Evolutionary conservation across 2,797 vertebrate genomes (phyloP).

Genomic region (Pantherophis vulpinus): DNA sequence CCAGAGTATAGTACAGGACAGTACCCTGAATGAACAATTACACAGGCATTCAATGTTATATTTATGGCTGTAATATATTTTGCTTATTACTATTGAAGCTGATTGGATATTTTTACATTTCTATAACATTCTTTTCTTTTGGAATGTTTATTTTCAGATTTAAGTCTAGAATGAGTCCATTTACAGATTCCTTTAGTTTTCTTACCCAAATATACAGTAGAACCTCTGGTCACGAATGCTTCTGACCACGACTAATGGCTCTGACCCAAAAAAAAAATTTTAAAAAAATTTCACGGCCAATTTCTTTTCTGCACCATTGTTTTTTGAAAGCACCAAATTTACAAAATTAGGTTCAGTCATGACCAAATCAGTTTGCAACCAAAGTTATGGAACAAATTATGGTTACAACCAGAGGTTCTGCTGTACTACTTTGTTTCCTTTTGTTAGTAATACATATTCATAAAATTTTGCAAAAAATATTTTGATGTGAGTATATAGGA

Average conservation of each 20-base stretch:
- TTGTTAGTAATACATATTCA: background rate
- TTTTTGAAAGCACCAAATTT: too few relatives aligned
- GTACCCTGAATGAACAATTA: background rate
- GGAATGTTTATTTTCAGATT: background rate
- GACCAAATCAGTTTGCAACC: too few relatives aligned
- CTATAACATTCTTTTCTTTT: background rate
- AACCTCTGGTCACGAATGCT: too few relatives aligned
- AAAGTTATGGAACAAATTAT: too few relatives aligned
- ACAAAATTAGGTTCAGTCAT: too few relatives aligned
- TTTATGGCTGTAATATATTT: background rate
- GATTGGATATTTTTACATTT: background rate
- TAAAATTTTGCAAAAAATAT: background rate
- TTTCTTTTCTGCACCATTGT: too few relatives aligned
- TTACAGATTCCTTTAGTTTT: background rate
- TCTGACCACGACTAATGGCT: too few relatives aligned
- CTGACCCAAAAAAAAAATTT: too few relatives aligned
- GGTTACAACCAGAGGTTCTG: too few relatives aligned
- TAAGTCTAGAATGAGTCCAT: background rate
- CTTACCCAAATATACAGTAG: background rate
- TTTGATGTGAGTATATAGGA: background rate
- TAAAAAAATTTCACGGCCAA: too few relatives aligned
- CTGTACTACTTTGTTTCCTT: background rate
- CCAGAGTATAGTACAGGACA: conserved; percentile 3
- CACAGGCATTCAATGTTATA: background rate
- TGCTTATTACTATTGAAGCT: background rate